Evolutionary conservation across 2,888 invertebrate species (phyloP).

Genomic region (Ennomos fuscantarius): DNA sequence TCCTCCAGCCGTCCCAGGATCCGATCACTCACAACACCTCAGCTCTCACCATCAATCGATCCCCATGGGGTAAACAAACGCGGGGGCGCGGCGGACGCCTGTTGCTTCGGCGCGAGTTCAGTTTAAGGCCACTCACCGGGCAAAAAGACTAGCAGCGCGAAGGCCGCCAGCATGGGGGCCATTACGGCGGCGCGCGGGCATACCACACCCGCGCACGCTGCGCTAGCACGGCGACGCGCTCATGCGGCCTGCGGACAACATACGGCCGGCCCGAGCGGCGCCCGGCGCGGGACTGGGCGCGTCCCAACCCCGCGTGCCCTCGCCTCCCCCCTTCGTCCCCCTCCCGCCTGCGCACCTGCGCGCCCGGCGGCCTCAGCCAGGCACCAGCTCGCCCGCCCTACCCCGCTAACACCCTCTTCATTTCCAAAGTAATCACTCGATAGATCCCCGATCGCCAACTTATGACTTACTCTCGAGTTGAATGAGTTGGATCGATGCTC

Average conservation of each 20-base stretch:
- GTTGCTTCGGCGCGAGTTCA: constrained; percentile 62
- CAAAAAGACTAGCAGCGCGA: constrained; percentile 78
- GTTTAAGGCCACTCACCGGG: constrained; percentile 74
- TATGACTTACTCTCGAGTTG: constrained; percentile 28
- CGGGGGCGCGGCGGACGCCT: constrained; percentile 73
- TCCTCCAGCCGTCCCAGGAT: constrained; percentile 30
- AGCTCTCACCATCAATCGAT: constrained; percentile 65
- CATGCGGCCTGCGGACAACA: constrained; percentile 69
- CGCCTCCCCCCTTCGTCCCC: constrained; percentile 48
- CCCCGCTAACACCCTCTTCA: constrained; percentile 17
- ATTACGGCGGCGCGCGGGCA: constrained; percentile 82
- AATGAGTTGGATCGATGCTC: constrained; percentile 28
- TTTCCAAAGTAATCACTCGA: constrained; percentile 46
- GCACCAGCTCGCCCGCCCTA: constrained; percentile 7
- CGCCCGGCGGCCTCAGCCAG: constrained; percentile 45
- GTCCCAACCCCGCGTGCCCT: constrained; percentile 49
- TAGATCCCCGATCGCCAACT: constrained; percentile 39
- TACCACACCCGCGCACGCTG: constrained; percentile 83
- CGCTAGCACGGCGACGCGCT: constrained; percentile 82
- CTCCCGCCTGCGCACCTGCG: constrained; percentile 69
- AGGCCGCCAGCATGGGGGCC: constrained; percentile 77
- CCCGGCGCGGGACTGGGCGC: constrained; percentile 74
- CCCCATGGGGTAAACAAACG: constrained; percentile 66
- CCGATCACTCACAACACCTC: constrained; percentile 76
- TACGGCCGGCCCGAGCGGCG: constrained; percentile 77